Conservation (phyloP, 2,113 vertebrate species). For the Pedionomus torquatus region DNA sequence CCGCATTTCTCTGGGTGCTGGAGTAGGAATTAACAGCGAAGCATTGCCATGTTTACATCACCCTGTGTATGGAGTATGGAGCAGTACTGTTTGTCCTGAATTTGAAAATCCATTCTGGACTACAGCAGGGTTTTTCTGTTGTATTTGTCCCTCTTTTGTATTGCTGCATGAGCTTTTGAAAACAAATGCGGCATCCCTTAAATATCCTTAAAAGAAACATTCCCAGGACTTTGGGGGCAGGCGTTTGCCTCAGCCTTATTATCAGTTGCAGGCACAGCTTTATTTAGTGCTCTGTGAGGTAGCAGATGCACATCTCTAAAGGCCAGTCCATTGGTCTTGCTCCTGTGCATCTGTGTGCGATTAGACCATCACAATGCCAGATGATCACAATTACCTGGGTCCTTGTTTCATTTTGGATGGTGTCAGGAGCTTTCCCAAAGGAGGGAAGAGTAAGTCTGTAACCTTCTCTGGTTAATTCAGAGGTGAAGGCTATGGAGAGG, state of each 20-base stretch:
- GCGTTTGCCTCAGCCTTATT: neutral
- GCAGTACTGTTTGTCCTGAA: neutral
- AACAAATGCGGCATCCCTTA: neutral
- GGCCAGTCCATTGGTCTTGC: neutral
- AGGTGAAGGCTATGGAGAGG: neutral
- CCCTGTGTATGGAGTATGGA: neutral
- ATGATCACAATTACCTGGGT: conserved; percentile 6
- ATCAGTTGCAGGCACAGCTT: neutral
- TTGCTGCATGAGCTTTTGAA: neutral
- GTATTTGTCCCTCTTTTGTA: neutral
- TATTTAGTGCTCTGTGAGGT: neutral
- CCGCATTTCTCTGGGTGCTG: neutral
- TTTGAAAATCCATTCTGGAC: neutral
- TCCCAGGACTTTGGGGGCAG: neutral
- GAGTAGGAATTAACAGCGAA: neutral
- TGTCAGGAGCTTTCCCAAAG: neutral
- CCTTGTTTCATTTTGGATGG: neutral
- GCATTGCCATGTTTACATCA: accelerated
- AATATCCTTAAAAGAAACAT: neutral
- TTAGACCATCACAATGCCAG: neutral
- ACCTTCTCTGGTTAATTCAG: neutral
- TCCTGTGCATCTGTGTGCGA: neutral
- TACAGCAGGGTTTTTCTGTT: neutral
- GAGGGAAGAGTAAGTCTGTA: neutral
- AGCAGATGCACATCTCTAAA: neutral